Base-by-base conservation (phyloP, 23 tunicate genomes). In the Aplidium turbinatum region DNA sequence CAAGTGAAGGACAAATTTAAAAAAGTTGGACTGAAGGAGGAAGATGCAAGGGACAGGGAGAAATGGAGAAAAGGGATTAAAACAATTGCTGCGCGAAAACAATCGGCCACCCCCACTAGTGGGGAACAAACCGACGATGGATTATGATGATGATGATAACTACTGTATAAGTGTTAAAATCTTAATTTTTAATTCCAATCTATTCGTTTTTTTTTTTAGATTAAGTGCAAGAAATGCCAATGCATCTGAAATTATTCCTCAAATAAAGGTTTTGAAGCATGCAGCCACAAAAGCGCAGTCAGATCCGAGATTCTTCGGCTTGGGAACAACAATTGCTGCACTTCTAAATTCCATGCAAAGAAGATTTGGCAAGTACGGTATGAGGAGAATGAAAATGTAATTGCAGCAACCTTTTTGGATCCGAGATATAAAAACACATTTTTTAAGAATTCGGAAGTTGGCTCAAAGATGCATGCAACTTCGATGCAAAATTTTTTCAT, bases 371-470 rank as follows among this genome's bases (percentile, higher is more conserved):
- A n/a, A n/a, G n/a, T n/a, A n/a, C n/a, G n/a, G n/a, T 53, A 53
- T 53, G 60, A 53, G 16, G 16, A 42, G 16, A 53, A 53, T 53
- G 60, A 53, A 53, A 53, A 53, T 19, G 26, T 53, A 19, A 53
- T 53, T 53, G 60, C 60, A 53, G 60, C 60, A 53, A 53, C 60
- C 60, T 61, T 61, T 61, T 32, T 61, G 36, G 68, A 61, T 19
- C 68, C 68, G 30, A 61, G 68, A 61, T 61, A 26, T 19, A 61
- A 61, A 61, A 61, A 30, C 36, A 61, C 38, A 19, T 6, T 30
- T 35, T 32, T 61, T 26, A 32, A 61, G 30, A 61, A 18, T 22
- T 18, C 22, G 16, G 50, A 42, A 42, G 16, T 9, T 16, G 50
- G 13, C 50, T 42, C 16, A n/a, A n/a, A n/a, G n/a, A 53, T 53